A percentile compares a stretch with the other conserved stretches of the same genome.
These are phyloP conservation scores for Hypotaenidia okinawae DNA, from an alignment of 2,797 vertebrate species.

Conservation along the genomic window DNA sequence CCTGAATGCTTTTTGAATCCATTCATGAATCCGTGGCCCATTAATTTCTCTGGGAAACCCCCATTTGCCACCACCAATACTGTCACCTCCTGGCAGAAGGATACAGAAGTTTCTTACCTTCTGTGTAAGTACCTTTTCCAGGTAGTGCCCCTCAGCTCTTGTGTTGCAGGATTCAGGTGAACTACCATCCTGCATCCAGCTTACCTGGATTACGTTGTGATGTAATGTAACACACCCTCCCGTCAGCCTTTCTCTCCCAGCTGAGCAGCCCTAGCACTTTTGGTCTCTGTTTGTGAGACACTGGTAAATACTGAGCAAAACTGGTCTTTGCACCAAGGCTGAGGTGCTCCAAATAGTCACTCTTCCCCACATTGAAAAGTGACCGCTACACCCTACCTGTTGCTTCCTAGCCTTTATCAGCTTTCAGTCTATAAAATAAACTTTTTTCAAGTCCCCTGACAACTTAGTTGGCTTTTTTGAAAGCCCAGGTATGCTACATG, in stretches of 20 bases:
- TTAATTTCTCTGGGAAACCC: background rate
- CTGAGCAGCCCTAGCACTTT: background rate
- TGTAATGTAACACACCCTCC: background rate
- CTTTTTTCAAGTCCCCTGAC: background rate
- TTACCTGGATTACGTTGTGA: background rate
- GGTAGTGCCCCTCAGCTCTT: background rate
- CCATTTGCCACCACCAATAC: background rate
- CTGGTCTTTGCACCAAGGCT: background rate
- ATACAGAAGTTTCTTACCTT: background rate
- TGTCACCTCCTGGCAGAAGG: background rate
- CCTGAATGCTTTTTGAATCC: background rate
- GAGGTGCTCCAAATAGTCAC: rapidly evolving
- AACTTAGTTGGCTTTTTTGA: background rate
- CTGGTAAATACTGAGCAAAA: background rate
- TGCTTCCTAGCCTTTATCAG: background rate
- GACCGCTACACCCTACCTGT: background rate
- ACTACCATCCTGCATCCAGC: background rate
- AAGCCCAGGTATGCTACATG: background rate
- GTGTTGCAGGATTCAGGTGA: background rate
- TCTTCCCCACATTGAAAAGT: background rate
- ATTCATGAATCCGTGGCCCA: background rate
- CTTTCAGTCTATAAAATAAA: background rate
- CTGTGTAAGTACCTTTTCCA: background rate
- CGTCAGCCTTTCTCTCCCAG: background rate
- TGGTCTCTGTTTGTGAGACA: background rate